phyloP scores from a whole-genome alignment of 2,113 vertebrate genomes.

The Brienomyrus brachyistius region DNA sequence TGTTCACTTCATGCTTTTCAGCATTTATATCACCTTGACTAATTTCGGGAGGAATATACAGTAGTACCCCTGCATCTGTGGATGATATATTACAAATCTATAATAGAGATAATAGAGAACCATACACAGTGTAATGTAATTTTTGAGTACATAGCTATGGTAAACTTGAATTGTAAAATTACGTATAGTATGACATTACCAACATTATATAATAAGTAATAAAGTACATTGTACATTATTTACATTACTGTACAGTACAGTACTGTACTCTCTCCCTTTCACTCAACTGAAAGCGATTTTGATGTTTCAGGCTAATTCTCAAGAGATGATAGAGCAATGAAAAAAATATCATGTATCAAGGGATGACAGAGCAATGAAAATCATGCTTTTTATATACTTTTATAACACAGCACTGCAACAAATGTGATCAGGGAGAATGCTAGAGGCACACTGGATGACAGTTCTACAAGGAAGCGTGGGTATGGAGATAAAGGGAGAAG shows the following conservation, averaged over 20 bases:
- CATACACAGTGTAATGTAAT: background rate
- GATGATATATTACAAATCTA: background rate
- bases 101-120: background rate
- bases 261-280: background rate
- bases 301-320: background rate
- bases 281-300: background rate
- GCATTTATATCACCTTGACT: background rate
- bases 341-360: background rate
- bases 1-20: background rate
- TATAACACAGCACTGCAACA: background rate
- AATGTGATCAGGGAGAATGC: background rate
- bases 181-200: background rate
- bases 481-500: background rate
- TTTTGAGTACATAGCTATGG: background rate
- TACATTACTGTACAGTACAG: background rate
- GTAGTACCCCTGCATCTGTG: background rate
- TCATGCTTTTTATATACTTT: background rate
- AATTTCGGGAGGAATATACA: background rate
- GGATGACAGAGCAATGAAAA: background rate
- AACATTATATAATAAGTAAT: background rate
- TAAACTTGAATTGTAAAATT: background rate
- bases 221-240: background rate
- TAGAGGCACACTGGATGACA: background rate
- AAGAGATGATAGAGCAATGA: background rate
- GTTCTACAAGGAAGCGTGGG: background rate